Percentiles rank a stretch among this genome's conserved stretches.
These are phyloP conservation scores for Philereme vetulata DNA, from an alignment of 2,888 invertebrate genomes.

Conservation along the genomic window DNA sequence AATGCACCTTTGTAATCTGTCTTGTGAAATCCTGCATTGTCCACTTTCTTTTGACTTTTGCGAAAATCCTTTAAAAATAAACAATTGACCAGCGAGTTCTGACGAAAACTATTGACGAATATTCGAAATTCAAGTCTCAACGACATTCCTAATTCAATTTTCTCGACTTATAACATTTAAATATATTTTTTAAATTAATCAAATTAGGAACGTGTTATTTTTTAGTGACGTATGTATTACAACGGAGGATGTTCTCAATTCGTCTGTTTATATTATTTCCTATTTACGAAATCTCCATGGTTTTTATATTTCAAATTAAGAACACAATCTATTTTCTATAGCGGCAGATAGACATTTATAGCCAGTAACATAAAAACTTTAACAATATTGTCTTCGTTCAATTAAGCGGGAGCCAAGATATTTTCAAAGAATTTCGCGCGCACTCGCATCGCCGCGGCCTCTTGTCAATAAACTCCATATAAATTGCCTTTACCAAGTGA, in stretches of 20 bases:
- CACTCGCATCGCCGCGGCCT: constrained; percentile 51
- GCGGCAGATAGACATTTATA: constrained; percentile 43
- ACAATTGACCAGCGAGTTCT: constrained; percentile 13
- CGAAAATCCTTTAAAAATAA: constrained; percentile 45
- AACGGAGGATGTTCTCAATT: too few species aligned
- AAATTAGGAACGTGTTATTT: too few species aligned
- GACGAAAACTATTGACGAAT: constrained; percentile 12
- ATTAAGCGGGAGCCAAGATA: constrained; percentile 71
- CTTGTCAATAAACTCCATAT: constrained; percentile 83
- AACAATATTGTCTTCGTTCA: constrained; percentile 78
- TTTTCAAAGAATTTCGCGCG: constrained; percentile 76
- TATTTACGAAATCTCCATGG: background rate
- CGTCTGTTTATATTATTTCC: too few species aligned
- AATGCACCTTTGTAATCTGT: constrained; percentile 78
- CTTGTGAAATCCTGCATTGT: constrained; percentile 77
- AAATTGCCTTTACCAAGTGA: constrained; percentile 79
- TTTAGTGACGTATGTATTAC: too few species aligned
- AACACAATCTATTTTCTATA: constrained; percentile 34
- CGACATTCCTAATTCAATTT: constrained; percentile 27
- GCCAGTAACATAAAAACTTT: constrained; percentile 57
- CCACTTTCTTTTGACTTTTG: constrained; percentile 68
- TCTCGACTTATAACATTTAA: background rate
- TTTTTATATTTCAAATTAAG: constrained; percentile 36
- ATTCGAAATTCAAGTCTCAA: constrained; percentile 16
- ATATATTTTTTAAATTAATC: too few species aligned